Base-by-base conservation (phyloP, 2,888 invertebrate genomes). In the Schizaphis graminum region DNA sequence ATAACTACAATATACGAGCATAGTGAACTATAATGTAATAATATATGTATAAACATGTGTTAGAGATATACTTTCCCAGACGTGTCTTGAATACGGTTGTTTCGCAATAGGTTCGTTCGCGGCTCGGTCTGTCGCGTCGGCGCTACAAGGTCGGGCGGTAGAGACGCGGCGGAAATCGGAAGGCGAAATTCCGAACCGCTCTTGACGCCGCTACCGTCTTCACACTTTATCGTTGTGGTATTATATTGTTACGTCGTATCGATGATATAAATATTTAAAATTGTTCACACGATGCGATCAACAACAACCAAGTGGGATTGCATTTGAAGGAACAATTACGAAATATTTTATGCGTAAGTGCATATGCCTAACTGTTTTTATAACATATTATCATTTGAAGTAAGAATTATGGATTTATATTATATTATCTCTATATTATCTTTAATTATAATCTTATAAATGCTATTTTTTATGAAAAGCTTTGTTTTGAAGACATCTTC, bases 1-100 rank as follows among this genome's bases (percentile, higher is more conserved):
- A n/a, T 35, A 67, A 35, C 5, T 7, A 7, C 4, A 67, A 35
- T 35, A 35, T 35, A 57, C 57, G 53, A 53, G 21, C 5, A 61
- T 61, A 35, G 16, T 35, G 35, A 67, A 35, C 67, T 35, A 67
- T 67, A 35, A 53, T 53, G 11, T 67, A 67, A 67, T 67, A 67
- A 87, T n/a, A 56, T 53, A 88, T 53, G 88, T 88, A n/a, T 56
- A 11, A 47, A 47, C 26, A 35, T 56, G 85, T 44, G 85, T 85
- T 85, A 26, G 44, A 44, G 67, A 35, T 67, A 44, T 44, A 61
- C 89, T 90, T 61, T 67, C 90, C 67, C 67, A 90, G 90, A 90
- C 90, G 90, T 90, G 90, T 90, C 47, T 47, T 28, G 90, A 90
- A 90, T 90, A 21, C 90, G 89, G 44, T 44, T n/a, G 28, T 47